Conservation (phyloP, 2,797 vertebrate species). For the Mus spretus region DNA sequence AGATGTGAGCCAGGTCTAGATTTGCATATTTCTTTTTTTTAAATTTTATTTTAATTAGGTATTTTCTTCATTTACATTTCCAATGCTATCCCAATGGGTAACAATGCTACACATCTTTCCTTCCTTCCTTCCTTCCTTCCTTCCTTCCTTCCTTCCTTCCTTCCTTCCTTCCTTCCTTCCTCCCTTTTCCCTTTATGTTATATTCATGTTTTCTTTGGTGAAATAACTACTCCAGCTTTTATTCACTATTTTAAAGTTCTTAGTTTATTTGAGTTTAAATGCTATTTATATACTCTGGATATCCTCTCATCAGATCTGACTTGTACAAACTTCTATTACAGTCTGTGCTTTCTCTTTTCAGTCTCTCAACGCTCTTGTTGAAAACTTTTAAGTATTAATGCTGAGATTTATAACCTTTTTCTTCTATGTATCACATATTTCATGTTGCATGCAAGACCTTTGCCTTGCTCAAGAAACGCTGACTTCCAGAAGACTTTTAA, state of each 20-base stretch:
- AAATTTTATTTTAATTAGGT: no score
- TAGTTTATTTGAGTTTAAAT: neutral
- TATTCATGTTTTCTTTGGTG: neutral
- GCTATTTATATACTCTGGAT: neutral
- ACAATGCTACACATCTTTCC: neutral
- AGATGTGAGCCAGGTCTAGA: neutral
- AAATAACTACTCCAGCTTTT: neutral
- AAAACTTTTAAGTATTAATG: conserved; percentile 18
- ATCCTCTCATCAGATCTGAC: neutral
- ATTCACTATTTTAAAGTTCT: neutral
- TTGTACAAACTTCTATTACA: neutral
- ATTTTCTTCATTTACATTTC: no score
- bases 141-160: no score
- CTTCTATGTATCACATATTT: neutral
- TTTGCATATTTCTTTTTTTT: neutral
- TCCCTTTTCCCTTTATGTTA: neutral
- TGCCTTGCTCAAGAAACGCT: neutral
- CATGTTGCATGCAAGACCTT: neutral
- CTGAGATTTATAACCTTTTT: neutral
- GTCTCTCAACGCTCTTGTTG: neutral
- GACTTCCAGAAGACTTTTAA: neutral
- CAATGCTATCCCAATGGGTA: neutral
- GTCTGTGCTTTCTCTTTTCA: neutral
- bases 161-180: neutral
- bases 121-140: no score